Base-by-base conservation (phyloP, 2,888 invertebrate species). In the Meiosimyza decipiens region DNA sequence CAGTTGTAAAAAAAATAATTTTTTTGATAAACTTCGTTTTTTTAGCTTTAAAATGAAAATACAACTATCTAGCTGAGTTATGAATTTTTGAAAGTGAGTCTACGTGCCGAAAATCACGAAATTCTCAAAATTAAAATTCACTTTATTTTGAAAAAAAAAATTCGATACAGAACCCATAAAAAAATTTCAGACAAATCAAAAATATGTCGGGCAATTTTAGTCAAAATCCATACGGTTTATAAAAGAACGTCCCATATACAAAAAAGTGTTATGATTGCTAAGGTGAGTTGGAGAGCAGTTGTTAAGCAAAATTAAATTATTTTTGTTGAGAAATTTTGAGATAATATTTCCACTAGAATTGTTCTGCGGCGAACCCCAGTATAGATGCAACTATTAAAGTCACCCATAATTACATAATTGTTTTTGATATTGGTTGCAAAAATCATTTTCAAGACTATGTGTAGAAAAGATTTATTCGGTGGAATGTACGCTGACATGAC, bases 271-370 rank as follows among this genome's bases (percentile, higher is more conserved):
- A 49, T 74, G 74, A 15, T 72, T 72, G 59, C 71, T 73, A 22
- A 74, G 69, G 65, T 75, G 74, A 15, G 73, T 73, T 1, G 73
- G 73, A 7, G 52, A 64, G 47, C 72, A 69, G 16, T 73, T 67
- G 40, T 74, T 75, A 9, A 76, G 70, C 12, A 62, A 12, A 7
- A 22, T 51, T 13, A 59, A 59, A 22, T 59, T 18, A 13, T 22
- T 13, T 22, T 59, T 22, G 3, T 6, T 59, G 16, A 59, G 28
- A 59, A 59, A 59, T 22, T 59, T 18, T 15, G 28, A 11, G 12
- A 57, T 18, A 57, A 57, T 57, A 16, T 11, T 57, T 3, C 59
- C 12, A 13, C 28, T 28, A 11, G 22, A 12, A 22, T 22, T 59
- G 12, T 59, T 59, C 3, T 59, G 7, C 13, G 59, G 59, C 22